phyloP scores from a whole-genome alignment of 2,113 vertebrate species.

The Benitochromis conjunctus region DNA sequence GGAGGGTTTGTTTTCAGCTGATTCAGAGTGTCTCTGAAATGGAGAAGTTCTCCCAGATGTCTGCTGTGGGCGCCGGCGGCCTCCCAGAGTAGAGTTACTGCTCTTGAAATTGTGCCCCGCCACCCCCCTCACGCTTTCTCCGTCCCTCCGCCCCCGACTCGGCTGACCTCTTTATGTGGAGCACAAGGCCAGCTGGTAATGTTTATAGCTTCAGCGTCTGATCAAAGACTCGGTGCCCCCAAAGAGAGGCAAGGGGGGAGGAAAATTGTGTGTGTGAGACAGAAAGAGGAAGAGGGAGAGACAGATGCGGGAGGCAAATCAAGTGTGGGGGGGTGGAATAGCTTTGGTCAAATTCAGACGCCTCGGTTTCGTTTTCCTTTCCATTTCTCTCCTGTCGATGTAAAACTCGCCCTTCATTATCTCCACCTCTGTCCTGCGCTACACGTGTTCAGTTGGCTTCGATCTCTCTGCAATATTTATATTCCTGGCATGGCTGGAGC shows the following conservation, averaged over 20 bases:
- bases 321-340: neutral
- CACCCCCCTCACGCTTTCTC: neutral
- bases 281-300: slow-evolving; percentile 21
- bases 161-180: slow-evolving; percentile 59
- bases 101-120: slow-evolving; percentile 32
- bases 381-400: neutral
- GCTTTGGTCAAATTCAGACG: neutral
- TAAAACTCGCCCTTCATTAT: neutral
- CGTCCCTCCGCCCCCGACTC: slow-evolving; percentile 10
- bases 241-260: slow-evolving; percentile 4
- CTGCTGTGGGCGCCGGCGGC: slow-evolving; percentile 37
- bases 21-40: slow-evolving; percentile 65
- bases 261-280: neutral
- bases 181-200: slow-evolving; percentile 70
- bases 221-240: slow-evolving; percentile 58
- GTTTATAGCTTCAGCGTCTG: slow-evolving; percentile 66
- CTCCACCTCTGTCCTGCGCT: neutral
- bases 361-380: slow-evolving; percentile 29
- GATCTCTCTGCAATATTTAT: slow-evolving; percentile 7
- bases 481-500: neutral
- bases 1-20: slow-evolving; percentile 53
- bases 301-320: neutral
- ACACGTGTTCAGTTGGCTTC: neutral
- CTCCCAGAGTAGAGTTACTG: slow-evolving; percentile 58
- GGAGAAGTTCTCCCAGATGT: slow-evolving; percentile 73